Conservation (phyloP, 2,113 vertebrate genomes). For the Muscicapa adusta region DNA sequence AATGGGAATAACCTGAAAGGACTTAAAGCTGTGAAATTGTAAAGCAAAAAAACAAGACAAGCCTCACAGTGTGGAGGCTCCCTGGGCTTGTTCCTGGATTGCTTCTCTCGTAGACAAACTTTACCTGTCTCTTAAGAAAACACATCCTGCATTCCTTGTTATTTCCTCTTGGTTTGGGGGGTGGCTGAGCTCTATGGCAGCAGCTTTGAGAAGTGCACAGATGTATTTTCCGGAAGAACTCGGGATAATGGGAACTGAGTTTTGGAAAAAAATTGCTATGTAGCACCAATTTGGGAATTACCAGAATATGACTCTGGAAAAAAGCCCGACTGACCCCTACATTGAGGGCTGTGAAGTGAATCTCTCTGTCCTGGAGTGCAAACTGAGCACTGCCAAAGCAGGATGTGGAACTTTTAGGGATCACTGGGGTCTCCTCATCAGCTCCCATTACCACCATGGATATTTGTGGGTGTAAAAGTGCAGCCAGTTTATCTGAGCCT, state of each 20-base stretch:
- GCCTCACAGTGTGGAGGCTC: neutral
- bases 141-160: neutral
- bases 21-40: neutral
- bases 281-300: neutral
- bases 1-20: neutral
- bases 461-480: neutral
- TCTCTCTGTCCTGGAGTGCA: neutral
- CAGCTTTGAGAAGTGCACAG: neutral
- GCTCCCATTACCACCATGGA: neutral
- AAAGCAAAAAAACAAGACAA: neutral
- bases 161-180: neutral
- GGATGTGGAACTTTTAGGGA: neutral
- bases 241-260: neutral
- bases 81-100: neutral
- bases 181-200: neutral
- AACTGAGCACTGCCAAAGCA: neutral
- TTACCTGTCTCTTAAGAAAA: slow-evolving; percentile 25
- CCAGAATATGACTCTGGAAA: neutral
- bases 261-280: neutral
- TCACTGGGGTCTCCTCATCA: neutral
- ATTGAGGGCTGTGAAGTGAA: neutral
- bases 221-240: neutral
- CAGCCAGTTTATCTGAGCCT: neutral
- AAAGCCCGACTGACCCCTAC: neutral
- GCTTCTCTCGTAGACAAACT: neutral